Percentiles rank a stretch among this genome's conserved stretches.
Evolutionary conservation across 1,140 invertebrate genomes (phyloP).

Genomic region (Dinothrombium tinctorium): DNA sequence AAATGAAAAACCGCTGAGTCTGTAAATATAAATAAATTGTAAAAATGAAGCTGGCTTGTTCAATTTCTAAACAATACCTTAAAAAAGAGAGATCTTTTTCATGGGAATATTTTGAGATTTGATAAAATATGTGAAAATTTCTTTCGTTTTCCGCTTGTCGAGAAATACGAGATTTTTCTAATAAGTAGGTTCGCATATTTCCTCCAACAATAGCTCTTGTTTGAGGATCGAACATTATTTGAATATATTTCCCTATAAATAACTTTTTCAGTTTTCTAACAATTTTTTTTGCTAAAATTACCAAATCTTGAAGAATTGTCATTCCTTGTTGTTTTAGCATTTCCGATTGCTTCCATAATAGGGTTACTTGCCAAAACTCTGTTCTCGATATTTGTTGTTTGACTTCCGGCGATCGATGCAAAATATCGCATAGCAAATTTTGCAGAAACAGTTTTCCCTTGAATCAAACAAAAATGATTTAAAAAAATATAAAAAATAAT

Average conservation of each 20-base stretch:
- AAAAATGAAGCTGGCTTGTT: too few species aligned
- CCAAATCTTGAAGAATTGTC: constrained; percentile 59
- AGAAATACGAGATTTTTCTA: constrained; percentile 88
- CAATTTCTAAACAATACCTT: too few species aligned
- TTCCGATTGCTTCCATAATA: constrained; percentile 98
- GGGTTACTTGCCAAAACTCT: constrained; percentile 92
- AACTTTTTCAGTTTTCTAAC: too few species aligned
- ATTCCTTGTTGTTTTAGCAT: constrained; percentile 93
- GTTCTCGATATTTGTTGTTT: constrained; percentile 80
- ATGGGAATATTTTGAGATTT: constrained; percentile 55
- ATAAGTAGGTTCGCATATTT: constrained; percentile 87
- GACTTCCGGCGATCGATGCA: constrained; percentile 75
- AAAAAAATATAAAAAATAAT: neutral
- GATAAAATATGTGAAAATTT: constrained; percentile 98
- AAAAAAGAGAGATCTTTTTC: too few species aligned
- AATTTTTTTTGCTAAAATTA: too few species aligned
- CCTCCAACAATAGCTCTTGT: constrained; percentile 57
- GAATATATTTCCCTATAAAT: constrained; percentile 58
- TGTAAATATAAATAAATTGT: constrained; percentile 13
- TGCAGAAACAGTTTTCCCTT: constrained; percentile 89
- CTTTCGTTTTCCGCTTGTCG: constrained; percentile 73
- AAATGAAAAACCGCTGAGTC: neutral
- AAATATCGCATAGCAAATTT: constrained; percentile 97
- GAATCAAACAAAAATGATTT: constrained; percentile 46
- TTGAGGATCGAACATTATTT: constrained; percentile 69